phyloP scores from a whole-genome alignment of 1,140 invertebrate genomes.

The Rhysida immarginata region DNA sequence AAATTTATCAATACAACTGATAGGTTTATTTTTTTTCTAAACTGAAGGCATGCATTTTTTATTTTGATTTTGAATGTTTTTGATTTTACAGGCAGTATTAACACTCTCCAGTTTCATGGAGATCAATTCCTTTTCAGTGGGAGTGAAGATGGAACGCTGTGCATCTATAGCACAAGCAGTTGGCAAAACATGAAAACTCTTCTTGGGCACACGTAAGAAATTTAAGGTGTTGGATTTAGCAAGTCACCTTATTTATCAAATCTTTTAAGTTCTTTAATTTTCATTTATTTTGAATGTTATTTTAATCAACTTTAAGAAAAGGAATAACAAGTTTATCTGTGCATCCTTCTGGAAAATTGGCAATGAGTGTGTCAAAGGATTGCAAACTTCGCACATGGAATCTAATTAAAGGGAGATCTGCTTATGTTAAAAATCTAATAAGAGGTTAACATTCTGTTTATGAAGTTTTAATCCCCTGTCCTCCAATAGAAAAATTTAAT shows the following conservation, averaged over 20 bases:
- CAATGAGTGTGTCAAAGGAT: constrained; percentile 69
- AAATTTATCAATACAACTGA: no score
- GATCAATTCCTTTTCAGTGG: constrained; percentile 61
- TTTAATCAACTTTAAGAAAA: constrained; percentile 36
- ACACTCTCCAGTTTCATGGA: constrained; percentile 54
- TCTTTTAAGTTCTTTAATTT: constrained; percentile 2
- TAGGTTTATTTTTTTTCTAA: no score
- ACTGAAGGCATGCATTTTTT: no score
- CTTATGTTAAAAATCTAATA: constrained; percentile 70
- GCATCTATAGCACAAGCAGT: constrained; percentile 58
- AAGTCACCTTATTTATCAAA: no score
- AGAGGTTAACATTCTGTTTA: constrained; percentile 19
- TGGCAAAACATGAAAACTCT: constrained; percentile 47
- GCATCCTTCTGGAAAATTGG: constrained; percentile 78
- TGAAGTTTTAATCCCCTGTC: neutral
- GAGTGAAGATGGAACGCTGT: constrained; percentile 68
- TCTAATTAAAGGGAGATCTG: constrained; percentile 71
- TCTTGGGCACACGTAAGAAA: constrained; percentile 30
- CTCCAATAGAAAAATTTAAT: constrained; percentile 1
- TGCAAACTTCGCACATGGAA: constrained; percentile 81
- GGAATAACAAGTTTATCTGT: constrained; percentile 33
- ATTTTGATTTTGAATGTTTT: no score
- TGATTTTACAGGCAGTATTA: constrained; percentile 44
- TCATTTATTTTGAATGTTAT: constrained; percentile 49
- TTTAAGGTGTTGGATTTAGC: no score